Evolutionary conservation across 2,113 vertebrate genomes (phyloP).

Genomic region (Hoplias malabaricus): DNA sequence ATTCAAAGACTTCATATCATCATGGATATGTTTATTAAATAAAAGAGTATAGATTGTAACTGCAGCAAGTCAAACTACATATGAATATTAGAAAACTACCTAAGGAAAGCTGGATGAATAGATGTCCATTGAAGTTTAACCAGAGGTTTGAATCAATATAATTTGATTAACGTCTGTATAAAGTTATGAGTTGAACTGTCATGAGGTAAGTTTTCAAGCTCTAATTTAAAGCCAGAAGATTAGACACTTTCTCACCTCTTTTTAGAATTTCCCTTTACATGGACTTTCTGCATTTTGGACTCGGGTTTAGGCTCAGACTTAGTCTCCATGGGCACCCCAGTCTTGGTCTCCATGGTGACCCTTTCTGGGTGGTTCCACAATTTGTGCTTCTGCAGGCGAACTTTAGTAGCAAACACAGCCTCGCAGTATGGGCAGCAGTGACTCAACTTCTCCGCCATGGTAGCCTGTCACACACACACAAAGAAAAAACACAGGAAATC

Average conservation of each 20-base stretch:
- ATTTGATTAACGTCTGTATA: too few relatives aligned
- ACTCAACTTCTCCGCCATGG: conserved; percentile 83
- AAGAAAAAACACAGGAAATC: not conserved
- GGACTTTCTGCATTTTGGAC: conserved; percentile 75
- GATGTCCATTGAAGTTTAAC: too few relatives aligned
- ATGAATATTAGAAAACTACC: too few relatives aligned
- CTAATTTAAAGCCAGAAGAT: not conserved
- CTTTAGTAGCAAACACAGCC: conserved; percentile 92
- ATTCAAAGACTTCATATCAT: too few relatives aligned
- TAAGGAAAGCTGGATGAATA: too few relatives aligned
- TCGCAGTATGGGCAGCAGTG: conserved; percentile 90
- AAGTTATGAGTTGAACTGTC: too few relatives aligned
- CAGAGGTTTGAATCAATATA: too few relatives aligned
- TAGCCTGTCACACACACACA: conserved; percentile 70
- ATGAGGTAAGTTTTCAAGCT: too few relatives aligned
- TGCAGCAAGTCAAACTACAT: too few relatives aligned
- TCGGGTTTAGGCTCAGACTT: conserved; percentile 58
- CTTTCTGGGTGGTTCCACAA: conserved; percentile 91
- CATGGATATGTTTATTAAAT: too few relatives aligned
- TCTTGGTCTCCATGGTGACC: conserved; percentile 66
- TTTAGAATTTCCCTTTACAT: conserved; percentile 79
- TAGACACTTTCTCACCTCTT: conserved; percentile 79
- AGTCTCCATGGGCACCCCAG: conserved; percentile 64
- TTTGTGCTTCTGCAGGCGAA: conserved; percentile 93
- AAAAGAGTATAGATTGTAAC: too few relatives aligned